Evolutionary conservation across 2,888 invertebrate species (phyloP).

Genomic region (Drosophila flavopinicola): DNA sequence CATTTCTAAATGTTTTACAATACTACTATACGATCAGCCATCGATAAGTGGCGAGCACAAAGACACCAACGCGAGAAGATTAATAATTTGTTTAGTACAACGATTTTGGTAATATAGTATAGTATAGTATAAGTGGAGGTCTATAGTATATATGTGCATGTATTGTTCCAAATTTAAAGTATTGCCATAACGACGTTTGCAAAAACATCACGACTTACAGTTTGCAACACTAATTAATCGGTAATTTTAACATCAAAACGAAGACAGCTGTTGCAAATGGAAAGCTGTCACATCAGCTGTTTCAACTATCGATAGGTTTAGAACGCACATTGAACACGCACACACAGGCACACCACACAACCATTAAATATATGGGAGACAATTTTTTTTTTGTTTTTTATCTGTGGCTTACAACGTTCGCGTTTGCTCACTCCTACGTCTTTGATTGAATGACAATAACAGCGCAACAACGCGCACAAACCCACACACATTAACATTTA

Average conservation of each 20-base stretch:
- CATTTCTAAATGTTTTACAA: not conserved
- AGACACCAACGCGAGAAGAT: too few relatives aligned
- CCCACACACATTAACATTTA: constrained; percentile 15
- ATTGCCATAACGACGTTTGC: not conserved
- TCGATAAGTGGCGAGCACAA: not conserved
- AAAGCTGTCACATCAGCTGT: constrained; percentile 36
- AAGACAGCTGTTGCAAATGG: constrained; percentile 26
- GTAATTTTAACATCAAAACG: too few relatives aligned
- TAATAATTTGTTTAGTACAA: too few relatives aligned
- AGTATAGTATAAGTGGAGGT: too few relatives aligned
- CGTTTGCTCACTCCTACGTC: constrained; percentile 1
- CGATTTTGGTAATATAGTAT: too few relatives aligned
- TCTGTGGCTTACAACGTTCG: constrained; percentile 4
- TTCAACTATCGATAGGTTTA: constrained; percentile 33
- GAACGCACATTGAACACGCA: constrained; percentile 4
- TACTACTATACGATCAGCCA: not conserved
- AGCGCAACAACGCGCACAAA: constrained; percentile 7
- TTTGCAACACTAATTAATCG: too few relatives aligned
- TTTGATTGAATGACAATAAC: constrained; percentile 18
- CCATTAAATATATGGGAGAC: constrained; percentile 6
- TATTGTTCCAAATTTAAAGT: too few relatives aligned
- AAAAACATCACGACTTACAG: not conserved
- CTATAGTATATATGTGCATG: too few relatives aligned
- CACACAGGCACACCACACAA: constrained; percentile 5
- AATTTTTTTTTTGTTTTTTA: constrained; percentile 21